These are phyloP conservation scores for Chrysomela aeneicollis DNA, from an alignment of 2,888 invertebrate species.

Conservation along the genomic window DNA sequence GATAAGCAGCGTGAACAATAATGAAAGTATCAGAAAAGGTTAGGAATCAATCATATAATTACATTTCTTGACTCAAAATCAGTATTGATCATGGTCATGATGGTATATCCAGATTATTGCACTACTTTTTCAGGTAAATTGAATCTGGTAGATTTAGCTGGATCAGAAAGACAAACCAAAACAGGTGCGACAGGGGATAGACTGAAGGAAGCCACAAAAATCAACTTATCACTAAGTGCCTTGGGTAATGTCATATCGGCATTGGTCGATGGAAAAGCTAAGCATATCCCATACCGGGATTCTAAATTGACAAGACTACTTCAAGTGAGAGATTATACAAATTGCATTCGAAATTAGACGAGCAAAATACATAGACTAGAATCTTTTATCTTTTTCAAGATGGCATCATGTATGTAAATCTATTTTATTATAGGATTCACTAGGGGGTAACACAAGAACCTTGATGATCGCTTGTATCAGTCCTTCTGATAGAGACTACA, in stretches of 20 bases:
- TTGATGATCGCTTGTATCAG: slow-evolving; percentile 88
- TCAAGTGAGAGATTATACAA: slow-evolving; percentile 62
- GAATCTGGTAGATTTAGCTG: slow-evolving; percentile 89
- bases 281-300: slow-evolving; percentile 83
- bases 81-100: no score
- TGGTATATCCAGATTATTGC: neutral
- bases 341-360: neutral
- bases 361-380: neutral
- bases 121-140: slow-evolving; percentile 68
- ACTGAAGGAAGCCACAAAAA: slow-evolving; percentile 88
- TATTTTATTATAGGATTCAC: slow-evolving; percentile 65
- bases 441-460: slow-evolving; percentile 89
- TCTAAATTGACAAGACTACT: slow-evolving; percentile 83
- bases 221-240: slow-evolving; percentile 86
- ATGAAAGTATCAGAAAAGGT: slow-evolving; percentile 58
- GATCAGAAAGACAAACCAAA: slow-evolving; percentile 86
- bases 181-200: slow-evolving; percentile 85
- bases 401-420: no score
- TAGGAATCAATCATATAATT: slow-evolving; percentile 1
- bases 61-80: no score
- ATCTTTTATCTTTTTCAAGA: no score
- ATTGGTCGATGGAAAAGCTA: slow-evolving; percentile 81
- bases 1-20: slow-evolving; percentile 65
- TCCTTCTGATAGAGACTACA: slow-evolving; percentile 83
- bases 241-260: slow-evolving; percentile 91